Conservation (phyloP, 64 coral and sea anemone species). For the Acropora tenuis region DNA sequence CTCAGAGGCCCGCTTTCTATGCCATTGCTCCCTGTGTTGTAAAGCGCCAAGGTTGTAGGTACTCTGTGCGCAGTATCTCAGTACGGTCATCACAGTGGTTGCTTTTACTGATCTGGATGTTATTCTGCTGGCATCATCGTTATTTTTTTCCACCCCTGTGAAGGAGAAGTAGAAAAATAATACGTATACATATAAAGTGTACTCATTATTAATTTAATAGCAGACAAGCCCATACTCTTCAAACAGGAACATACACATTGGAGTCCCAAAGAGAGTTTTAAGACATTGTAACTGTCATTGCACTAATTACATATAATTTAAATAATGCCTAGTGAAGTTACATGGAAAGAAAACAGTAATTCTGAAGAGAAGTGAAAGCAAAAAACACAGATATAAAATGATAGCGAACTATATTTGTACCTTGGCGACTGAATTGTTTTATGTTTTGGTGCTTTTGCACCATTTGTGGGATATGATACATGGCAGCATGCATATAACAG, state of each 20-base stretch:
- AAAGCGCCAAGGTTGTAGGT: neutral
- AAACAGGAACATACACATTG: neutral
- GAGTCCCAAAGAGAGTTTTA: neutral
- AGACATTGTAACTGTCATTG: neutral
- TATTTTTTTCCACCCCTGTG: constrained; percentile 42
- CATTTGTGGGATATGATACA: constrained; percentile 39
- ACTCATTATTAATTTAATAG: neutral
- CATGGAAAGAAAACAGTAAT: neutral
- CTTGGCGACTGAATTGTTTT: constrained; percentile 55
- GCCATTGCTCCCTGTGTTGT: constrained; percentile 32
- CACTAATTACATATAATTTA: neutral
- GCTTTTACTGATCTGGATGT: constrained; percentile 21
- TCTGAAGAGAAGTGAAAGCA: neutral
- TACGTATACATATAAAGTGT: neutral
- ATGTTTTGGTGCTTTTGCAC: constrained; percentile 20
- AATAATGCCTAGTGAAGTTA: neutral
- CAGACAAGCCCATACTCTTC: neutral
- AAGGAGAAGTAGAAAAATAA: neutral
- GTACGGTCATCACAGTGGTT: constrained; percentile 32
- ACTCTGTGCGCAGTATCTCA: neutral
- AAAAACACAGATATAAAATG: neutral
- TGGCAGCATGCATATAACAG: constrained; percentile 20
- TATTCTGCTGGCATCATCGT: constrained; percentile 8
- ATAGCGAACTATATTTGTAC: constrained; percentile 6
- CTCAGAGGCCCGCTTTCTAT: neutral